These are phyloP conservation scores for Tetragonula carbonaria DNA, from an alignment of 2,888 invertebrate genomes.

Conservation along the genomic window DNA sequence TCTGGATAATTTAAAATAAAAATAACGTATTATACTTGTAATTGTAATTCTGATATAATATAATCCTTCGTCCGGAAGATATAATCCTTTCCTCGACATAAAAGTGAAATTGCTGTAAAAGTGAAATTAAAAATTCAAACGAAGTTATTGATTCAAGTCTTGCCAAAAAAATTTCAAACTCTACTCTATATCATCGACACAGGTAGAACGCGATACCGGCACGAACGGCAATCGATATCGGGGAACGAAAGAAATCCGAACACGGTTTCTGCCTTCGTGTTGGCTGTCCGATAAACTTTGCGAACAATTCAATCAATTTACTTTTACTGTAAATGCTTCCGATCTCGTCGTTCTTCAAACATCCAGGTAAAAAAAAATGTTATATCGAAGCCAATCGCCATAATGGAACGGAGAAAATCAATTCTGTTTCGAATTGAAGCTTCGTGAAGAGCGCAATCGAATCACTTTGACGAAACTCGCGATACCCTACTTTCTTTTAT, in stretches of 20 bases:
- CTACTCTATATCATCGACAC: neutral
- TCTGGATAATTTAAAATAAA: too few relatives aligned
- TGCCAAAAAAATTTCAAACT: neutral
- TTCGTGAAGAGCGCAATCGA: neutral
- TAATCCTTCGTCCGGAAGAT: too few relatives aligned
- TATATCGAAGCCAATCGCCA: neutral
- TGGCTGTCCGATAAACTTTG: conserved; percentile 1
- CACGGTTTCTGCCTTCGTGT: neutral
- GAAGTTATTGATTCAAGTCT: neutral
- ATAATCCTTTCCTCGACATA: too few relatives aligned
- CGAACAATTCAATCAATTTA: neutral
- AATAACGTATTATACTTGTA: too few relatives aligned
- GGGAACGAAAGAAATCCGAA: conserved; percentile 1
- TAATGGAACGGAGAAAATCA: conserved; percentile 2
- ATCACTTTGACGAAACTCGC: neutral
- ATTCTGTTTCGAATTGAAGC: neutral
- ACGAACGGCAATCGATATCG: conserved; percentile 5
- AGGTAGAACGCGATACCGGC: conserved; percentile 2
- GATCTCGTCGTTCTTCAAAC: neutral
- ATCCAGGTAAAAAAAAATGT: neutral
- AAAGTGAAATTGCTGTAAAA: too few relatives aligned
- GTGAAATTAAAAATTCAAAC: too few relatives aligned
- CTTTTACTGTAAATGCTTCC: neutral
- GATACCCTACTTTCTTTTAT: neutral
- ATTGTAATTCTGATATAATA: too few relatives aligned